phyloP scores from a whole-genome alignment of 1,140 invertebrate genomes.

The Zophobas atratus region DNA sequence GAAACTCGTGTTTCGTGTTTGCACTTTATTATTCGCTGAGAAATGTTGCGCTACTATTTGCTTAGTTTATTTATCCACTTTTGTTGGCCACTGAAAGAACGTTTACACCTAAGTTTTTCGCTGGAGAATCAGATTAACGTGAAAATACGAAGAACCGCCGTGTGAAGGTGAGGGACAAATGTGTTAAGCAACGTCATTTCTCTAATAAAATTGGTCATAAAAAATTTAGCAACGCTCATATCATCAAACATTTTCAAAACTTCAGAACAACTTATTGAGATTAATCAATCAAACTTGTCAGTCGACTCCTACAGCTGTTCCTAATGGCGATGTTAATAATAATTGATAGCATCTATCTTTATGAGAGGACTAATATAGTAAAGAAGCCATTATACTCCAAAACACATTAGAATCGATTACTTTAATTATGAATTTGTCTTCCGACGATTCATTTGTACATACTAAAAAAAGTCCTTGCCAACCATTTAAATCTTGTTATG shows the following conservation, averaged over 20 bases:
- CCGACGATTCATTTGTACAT: too few species aligned
- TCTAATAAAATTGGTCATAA: neutral
- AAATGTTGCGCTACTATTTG: neutral
- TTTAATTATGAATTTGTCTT: too few species aligned
- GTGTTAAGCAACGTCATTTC: too few species aligned
- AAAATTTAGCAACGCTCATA: neutral
- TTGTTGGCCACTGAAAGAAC: neutral
- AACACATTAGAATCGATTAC: too few species aligned
- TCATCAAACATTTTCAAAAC: neutral
- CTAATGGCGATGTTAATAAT: conserved; percentile 15
- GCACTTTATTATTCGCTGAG: neutral
- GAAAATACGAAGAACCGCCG: too few species aligned
- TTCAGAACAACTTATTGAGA: conserved; percentile 6
- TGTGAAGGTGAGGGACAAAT: too few species aligned
- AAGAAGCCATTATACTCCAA: too few species aligned
- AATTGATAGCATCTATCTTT: neutral
- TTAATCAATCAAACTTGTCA: conserved; percentile 21
- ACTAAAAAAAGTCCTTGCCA: too few species aligned
- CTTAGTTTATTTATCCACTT: conserved; percentile 1
- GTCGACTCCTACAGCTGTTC: neutral
- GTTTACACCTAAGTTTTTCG: too few species aligned
- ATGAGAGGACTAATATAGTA: too few species aligned
- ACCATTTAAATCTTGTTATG: too few species aligned
- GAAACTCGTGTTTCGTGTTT: neutral
- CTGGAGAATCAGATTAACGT: too few species aligned